phyloP scores from a whole-genome alignment of 2,797 vertebrate genomes.

The Poeciliopsis turneri region DNA sequence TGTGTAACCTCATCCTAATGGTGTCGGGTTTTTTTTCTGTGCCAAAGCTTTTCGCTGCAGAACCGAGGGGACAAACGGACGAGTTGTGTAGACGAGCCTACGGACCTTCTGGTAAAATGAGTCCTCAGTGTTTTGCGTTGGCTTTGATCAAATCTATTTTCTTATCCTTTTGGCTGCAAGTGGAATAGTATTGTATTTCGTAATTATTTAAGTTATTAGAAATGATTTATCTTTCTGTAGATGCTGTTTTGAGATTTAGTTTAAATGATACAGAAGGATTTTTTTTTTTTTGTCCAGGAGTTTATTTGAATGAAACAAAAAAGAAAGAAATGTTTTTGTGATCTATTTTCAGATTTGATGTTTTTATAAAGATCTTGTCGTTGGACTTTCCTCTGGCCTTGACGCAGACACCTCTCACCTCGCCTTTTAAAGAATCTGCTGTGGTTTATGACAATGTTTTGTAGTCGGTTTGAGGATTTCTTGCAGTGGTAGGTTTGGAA shows the following conservation, averaged over 20 bases:
- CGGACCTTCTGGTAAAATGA: conserved; percentile 44
- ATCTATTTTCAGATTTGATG: conserved; percentile 63
- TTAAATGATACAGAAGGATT: conserved; percentile 48
- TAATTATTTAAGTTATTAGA: conserved; percentile 86
- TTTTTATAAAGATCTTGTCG: conserved; percentile 67
- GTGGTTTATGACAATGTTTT: conserved; percentile 47
- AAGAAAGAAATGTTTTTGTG: conserved; percentile 74
- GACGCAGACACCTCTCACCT: conserved; percentile 58
- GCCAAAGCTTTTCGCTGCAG: conserved; percentile 78
- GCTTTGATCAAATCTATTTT: conserved; percentile 63
- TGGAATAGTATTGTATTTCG: conserved; percentile 68
- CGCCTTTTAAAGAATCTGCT: conserved; percentile 68
- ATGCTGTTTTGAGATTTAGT: conserved; percentile 73
- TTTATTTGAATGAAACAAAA: conserved; percentile 48
- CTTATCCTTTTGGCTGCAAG: conserved; percentile 49
- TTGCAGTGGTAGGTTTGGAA: conserved; percentile 24
- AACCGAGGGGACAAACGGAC: conserved; percentile 49
- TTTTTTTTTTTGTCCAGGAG: conserved; percentile 51
- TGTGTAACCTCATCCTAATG: conserved; percentile 45
- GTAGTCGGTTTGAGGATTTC: conserved; percentile 21
- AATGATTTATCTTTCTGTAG: conserved; percentile 69
- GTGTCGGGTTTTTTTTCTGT: conserved; percentile 56
- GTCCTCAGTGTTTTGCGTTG: conserved; percentile 23
- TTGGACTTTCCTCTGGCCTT: conserved; percentile 57
- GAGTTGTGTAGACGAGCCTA: conserved; percentile 45